Base-by-base conservation (phyloP, 2,888 invertebrate species). In the Hyles lineata region DNA sequence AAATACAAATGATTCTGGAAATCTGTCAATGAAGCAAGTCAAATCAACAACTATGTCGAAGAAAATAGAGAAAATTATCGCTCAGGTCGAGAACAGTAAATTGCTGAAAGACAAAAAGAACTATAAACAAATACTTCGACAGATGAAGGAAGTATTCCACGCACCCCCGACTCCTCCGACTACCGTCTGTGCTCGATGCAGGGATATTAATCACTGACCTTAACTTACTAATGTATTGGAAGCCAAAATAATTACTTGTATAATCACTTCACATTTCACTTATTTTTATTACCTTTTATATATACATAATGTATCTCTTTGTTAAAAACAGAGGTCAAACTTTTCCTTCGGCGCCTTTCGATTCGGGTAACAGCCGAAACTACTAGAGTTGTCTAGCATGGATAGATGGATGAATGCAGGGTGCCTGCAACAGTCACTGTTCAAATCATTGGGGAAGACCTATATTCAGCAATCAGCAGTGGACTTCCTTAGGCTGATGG, bases 111-210 rank as follows among this genome's bases (percentile, higher is more conserved):
- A 85, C 73, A 85, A 89, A 74, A 32, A 74, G 1, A 73, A 80
- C 58, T 84, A 84, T 74, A 78, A 83, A 70, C 71, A 76, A 9
- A 70, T 90, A 5, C 23, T 90, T 74, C 70, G 78, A 17, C 83
- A 88, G 75, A 77, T 91, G 79, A 87, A 88, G 78, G 58, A 81
- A 6, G 76, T 85, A 2, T 91, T 86, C 74, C 85, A 86, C 9
- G 81, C 84, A 1, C 81, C 84, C 11, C 74, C 74, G 35, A 35
- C 76, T n/a, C 81, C 84, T 17, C 74, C 74, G 32, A 35, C 76
- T n/a, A 74, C 78, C 19, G 77, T 74, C n/a, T 87, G 87, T 74
- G 73, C 79, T 61, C 80, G 79, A 76, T 89, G 88, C 77, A 82
- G 73, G 74, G 74, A 74, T 74, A 69, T 70, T 70, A 73, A 73